Percentiles rank a stretch among this genome's conserved stretches.
phyloP scores from a whole-genome alignment of 1,140 invertebrate species.

The Drosophila ironensis region DNA sequence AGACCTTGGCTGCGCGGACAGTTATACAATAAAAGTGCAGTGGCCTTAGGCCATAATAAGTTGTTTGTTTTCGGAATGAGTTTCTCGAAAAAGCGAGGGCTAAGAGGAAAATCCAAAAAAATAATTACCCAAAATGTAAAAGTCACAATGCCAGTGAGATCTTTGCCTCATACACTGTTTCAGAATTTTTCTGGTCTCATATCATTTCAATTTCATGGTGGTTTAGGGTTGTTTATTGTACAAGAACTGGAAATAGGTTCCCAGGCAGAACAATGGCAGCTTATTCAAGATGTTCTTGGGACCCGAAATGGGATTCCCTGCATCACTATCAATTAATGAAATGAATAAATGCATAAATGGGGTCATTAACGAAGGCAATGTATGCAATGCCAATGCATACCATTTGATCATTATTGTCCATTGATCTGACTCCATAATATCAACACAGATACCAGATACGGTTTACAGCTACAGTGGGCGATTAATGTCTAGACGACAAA shows the following conservation, averaged over 20 bases:
- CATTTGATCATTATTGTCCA: not conserved
- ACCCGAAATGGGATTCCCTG: too few species aligned
- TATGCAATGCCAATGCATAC: too few species aligned
- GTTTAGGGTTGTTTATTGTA: slow-evolving; percentile 4
- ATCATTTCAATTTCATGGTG: not conserved
- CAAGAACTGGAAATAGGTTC: not conserved
- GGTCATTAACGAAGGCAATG: too few species aligned
- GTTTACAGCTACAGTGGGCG: slow-evolving; percentile 32
- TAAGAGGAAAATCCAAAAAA: not conserved
- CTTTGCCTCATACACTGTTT: too few species aligned
- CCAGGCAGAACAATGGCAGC: slow-evolving; percentile 19
- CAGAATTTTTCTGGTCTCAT: not conserved
- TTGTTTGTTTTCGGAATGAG: not conserved
- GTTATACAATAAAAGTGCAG: slow-evolving; percentile 63
- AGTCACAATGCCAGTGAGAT: too few species aligned
- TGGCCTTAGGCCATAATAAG: slow-evolving; percentile 21
- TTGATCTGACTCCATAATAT: slow-evolving; percentile 20
- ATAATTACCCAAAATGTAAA: not conserved
- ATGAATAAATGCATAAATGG: not conserved
- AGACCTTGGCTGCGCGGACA: slow-evolving; percentile 52
- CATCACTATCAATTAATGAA: too few species aligned
- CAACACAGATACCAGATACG: slow-evolving; percentile 20
- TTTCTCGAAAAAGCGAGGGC: not conserved
- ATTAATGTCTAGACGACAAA: slow-evolving; percentile 35
- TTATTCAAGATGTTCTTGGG: too few species aligned